Evolutionary conservation across 2,888 invertebrate genomes (phyloP).

Genomic region (Cataglyphis rosenhaueri): DNA sequence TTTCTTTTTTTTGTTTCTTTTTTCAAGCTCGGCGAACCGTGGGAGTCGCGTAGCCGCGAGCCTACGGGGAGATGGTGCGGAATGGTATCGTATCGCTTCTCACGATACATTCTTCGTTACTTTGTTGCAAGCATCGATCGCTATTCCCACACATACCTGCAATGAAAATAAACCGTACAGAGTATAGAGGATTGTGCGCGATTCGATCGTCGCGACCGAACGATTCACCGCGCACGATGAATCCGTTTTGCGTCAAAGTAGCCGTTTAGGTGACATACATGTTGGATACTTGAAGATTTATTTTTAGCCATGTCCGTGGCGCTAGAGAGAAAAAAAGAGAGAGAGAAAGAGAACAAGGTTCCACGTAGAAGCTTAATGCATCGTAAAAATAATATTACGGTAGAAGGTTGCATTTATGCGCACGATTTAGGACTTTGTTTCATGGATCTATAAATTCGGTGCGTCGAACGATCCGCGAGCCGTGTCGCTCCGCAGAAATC

Average conservation of each 20-base stretch:
- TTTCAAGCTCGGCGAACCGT: constrained; percentile 13
- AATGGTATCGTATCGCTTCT: background rate
- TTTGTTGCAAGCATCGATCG: background rate
- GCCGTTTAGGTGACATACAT: background rate
- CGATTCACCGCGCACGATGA: background rate
- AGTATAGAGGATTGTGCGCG: background rate
- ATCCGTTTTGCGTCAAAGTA: background rate
- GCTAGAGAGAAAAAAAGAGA: background rate
- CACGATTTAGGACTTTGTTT: constrained; percentile 41
- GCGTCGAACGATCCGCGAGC: background rate
- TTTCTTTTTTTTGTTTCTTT: background rate
- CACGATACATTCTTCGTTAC: background rate
- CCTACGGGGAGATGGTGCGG: background rate
- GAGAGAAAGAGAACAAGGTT: background rate
- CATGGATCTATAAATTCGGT: constrained; percentile 32
- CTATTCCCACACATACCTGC: background rate
- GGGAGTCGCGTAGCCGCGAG: background rate
- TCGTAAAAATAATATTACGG: constrained; percentile 32
- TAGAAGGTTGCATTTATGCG: constrained; percentile 6
- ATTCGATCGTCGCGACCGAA: background rate
- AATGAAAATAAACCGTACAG: background rate
- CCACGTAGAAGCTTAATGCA: constrained; percentile 5
- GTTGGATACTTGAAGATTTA: constrained; percentile 4
- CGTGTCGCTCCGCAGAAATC: constrained; percentile 23
- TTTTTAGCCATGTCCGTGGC: constrained; percentile 5